phyloP scores from a whole-genome alignment of 2,888 invertebrate species.

The Ormyrus labotus region DNA sequence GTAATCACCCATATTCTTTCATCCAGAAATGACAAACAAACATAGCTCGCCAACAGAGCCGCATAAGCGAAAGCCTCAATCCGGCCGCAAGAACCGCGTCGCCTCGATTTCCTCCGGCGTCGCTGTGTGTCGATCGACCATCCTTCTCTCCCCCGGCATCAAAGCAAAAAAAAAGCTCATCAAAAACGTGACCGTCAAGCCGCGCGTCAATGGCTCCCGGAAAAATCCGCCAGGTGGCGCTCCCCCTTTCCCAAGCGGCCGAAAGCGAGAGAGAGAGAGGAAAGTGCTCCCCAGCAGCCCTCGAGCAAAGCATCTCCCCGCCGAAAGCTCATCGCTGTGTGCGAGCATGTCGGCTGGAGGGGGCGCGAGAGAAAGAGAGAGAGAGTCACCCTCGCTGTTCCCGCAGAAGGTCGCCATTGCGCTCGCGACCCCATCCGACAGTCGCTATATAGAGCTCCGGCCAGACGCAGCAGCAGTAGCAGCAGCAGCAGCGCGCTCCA shows the following conservation, averaged over 20 bases:
- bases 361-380: not conserved
- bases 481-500: not conserved
- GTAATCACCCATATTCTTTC: too few relatives aligned
- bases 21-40: too few relatives aligned
- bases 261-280: not conserved
- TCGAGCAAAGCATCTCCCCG: not conserved
- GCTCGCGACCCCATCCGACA: constrained; percentile 9
- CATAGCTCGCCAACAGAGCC: too few relatives aligned
- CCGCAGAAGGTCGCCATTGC: constrained; percentile 50
- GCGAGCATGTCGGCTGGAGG: not conserved
- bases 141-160: too few relatives aligned
- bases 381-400: not conserved
- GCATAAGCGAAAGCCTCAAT: too few relatives aligned
- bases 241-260: too few relatives aligned
- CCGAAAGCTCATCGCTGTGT: not conserved
- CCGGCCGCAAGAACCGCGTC: too few relatives aligned
- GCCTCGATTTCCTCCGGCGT: too few relatives aligned
- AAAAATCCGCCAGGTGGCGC: constrained; percentile 22
- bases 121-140: too few relatives aligned
- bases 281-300: not conserved
- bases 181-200: constrained; percentile 9
- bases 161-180: too few relatives aligned
- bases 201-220: not conserved
- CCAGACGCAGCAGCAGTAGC: constrained; percentile 14
- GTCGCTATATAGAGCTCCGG: constrained; percentile 49